Evolutionary conservation across 23 tunicate genomes (phyloP).

Genomic region (Styela clava): DNA sequence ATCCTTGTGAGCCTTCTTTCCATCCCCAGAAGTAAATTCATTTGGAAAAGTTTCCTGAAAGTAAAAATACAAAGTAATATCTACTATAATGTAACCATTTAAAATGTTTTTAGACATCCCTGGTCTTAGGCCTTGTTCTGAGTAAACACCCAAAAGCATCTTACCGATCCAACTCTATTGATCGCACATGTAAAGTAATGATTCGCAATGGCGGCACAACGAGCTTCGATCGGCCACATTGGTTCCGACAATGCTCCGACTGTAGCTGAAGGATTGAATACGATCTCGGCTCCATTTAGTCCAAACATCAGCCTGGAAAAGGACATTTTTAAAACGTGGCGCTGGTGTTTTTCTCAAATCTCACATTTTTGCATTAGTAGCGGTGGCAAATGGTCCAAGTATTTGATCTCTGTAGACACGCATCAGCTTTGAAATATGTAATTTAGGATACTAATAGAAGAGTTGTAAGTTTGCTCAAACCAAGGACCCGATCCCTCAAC

Average conservation of each 20-base stretch:
- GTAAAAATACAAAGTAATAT: neutral
- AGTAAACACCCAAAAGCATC: neutral
- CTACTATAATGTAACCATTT: neutral
- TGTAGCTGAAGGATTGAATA: slow-evolving; percentile 98
- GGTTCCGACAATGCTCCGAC: slow-evolving; percentile 97
- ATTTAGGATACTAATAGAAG: too few species aligned
- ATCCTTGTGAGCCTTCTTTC: slow-evolving; percentile 87
- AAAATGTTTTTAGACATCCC: too few species aligned
- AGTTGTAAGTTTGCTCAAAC: too few species aligned
- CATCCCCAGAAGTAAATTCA: slow-evolving; percentile 93
- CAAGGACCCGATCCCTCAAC: too few species aligned
- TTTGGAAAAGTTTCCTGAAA: slow-evolving; percentile 87
- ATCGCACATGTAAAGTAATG: slow-evolving; percentile 92
- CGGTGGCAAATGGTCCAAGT: neutral
- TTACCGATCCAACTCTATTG: slow-evolving; percentile 93
- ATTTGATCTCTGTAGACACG: too few species aligned
- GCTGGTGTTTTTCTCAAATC: neutral
- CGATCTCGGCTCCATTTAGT: slow-evolving; percentile 94
- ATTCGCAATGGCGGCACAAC: slow-evolving; percentile 98
- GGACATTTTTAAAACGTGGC: neutral
- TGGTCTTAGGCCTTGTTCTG: too few species aligned
- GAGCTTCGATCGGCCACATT: slow-evolving; percentile 98
- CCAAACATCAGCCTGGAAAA: slow-evolving; percentile 84
- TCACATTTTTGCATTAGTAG: too few species aligned
- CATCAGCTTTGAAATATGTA: too few species aligned